Conservation (phyloP, 1,140 invertebrate species). For the Theocolax elegans region DNA sequence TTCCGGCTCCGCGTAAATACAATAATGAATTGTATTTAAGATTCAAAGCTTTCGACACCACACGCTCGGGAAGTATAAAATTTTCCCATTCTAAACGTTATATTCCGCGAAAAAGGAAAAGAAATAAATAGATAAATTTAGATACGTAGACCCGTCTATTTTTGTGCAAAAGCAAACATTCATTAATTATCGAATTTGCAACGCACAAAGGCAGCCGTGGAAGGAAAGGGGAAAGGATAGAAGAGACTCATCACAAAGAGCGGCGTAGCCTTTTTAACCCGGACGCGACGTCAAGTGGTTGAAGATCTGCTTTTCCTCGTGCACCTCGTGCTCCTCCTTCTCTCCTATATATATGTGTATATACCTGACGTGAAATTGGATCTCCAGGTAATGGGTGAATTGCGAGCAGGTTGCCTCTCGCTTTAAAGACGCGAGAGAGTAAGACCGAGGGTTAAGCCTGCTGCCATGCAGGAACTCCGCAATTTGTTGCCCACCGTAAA, state of each 20-base stretch:
- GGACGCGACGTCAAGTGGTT: conserved; percentile 8
- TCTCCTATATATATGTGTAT: neutral
- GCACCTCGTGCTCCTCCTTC: neutral
- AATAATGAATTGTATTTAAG: too few relatives aligned
- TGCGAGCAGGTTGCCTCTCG: conserved; percentile 36
- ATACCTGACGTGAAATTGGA: conserved; percentile 45
- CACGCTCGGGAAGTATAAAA: too few relatives aligned
- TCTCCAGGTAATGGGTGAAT: conserved; percentile 47
- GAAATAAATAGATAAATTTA: too few relatives aligned
- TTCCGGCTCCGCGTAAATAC: too few relatives aligned
- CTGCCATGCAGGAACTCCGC: conserved; percentile 45
- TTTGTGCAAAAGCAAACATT: conserved; percentile 6
- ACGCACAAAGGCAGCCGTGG: neutral
- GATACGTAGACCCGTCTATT: too few relatives aligned
- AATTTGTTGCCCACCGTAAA: conserved; percentile 53
- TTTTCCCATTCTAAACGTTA: too few relatives aligned
- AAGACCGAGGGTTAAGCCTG: conserved; percentile 7
- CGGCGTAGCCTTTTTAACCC: neutral
- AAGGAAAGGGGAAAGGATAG: neutral
- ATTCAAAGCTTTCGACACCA: too few relatives aligned
- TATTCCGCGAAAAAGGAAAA: too few relatives aligned
- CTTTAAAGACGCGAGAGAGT: conserved; percentile 19
- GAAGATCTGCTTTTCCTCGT: conserved; percentile 3
- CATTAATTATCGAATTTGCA: conserved; percentile 16
- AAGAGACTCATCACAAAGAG: conserved; percentile 12